Percentiles rank a stretch among this genome's conserved stretches.
Conservation (phyloP, 2,113 vertebrate genomes). For the Microtus ochrogaster region DNA sequence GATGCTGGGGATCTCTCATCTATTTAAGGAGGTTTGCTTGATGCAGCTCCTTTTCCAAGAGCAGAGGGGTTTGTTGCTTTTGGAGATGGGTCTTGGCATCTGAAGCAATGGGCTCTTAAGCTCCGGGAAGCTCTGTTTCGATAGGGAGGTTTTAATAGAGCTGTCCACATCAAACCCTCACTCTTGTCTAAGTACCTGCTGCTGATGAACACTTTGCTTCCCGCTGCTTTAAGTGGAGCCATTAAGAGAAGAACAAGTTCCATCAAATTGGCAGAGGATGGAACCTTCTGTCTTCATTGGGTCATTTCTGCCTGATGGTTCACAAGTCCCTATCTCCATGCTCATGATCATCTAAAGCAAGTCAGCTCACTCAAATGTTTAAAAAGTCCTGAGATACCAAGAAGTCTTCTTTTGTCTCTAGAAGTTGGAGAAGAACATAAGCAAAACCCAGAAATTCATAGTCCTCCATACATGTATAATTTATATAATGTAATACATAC, state of each 20-base stretch:
- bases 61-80: slow-evolving; percentile 43
- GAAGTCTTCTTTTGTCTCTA: not conserved
- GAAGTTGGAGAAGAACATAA: not conserved
- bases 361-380: slow-evolving; percentile 13
- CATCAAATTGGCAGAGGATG: slow-evolving; percentile 47
- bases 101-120: slow-evolving; percentile 80
- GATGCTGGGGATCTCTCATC: slow-evolving; percentile 71
- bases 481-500: not conserved
- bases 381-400: not conserved
- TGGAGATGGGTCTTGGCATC: slow-evolving; percentile 71
- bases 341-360: slow-evolving; percentile 32
- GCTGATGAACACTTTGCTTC: slow-evolving; percentile 76
- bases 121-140: slow-evolving; percentile 79
- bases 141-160: slow-evolving; percentile 76
- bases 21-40: slow-evolving; percentile 74
- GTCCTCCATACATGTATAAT: not conserved
- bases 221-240: slow-evolving; percentile 81
- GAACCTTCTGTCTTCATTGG: slow-evolving; percentile 61
- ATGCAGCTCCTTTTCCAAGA: slow-evolving; percentile 71
- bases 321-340: not conserved
- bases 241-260: slow-evolving; percentile 77
- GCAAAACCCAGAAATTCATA: not conserved
- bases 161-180: slow-evolving; percentile 71
- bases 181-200: slow-evolving; percentile 82
- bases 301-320: slow-evolving; percentile 55